Evolutionary conservation across 2,797 vertebrate genomes (phyloP).

Genomic region (Thaleichthys pacificus): DNA sequence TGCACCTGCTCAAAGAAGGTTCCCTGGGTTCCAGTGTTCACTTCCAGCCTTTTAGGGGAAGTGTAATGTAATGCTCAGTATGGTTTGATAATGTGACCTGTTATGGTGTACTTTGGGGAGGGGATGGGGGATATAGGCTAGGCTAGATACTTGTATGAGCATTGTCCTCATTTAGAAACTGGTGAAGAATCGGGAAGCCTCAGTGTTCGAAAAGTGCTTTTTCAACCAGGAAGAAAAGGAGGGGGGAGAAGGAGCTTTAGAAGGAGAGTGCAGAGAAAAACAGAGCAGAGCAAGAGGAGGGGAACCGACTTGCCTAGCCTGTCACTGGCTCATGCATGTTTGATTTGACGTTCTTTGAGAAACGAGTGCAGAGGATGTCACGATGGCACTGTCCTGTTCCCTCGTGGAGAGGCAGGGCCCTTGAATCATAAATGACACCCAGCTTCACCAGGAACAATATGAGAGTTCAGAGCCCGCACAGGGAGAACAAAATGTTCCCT

Average conservation of each 20-base stretch:
- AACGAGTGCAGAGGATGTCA: slow-evolving; percentile 69
- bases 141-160: neutral
- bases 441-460: slow-evolving; percentile 67
- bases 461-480: slow-evolving; percentile 59
- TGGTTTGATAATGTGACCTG: neutral
- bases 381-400: slow-evolving; percentile 70
- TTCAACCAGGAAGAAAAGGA: slow-evolving; percentile 2
- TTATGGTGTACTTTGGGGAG: too few relatives aligned
- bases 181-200: slow-evolving; percentile 14
- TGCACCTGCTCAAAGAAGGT: neutral
- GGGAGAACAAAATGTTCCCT: slow-evolving; percentile 76
- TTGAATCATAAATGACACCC: slow-evolving; percentile 78
- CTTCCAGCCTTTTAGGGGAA: neutral
- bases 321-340: slow-evolving; percentile 75
- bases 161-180: neutral
- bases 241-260: slow-evolving; percentile 28
- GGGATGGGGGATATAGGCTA: neutral
- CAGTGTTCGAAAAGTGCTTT: slow-evolving; percentile 41
- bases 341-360: slow-evolving; percentile 75
- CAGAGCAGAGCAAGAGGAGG: slow-evolving; percentile 40
- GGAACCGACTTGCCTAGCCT: slow-evolving; percentile 59
- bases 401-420: slow-evolving; percentile 55
- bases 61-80: neutral
- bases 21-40: neutral
- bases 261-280: slow-evolving; percentile 21